phyloP scores from a whole-genome alignment of 53 echinoderm and acorn worm genomes.

The Paelopatides confundens region DNA sequence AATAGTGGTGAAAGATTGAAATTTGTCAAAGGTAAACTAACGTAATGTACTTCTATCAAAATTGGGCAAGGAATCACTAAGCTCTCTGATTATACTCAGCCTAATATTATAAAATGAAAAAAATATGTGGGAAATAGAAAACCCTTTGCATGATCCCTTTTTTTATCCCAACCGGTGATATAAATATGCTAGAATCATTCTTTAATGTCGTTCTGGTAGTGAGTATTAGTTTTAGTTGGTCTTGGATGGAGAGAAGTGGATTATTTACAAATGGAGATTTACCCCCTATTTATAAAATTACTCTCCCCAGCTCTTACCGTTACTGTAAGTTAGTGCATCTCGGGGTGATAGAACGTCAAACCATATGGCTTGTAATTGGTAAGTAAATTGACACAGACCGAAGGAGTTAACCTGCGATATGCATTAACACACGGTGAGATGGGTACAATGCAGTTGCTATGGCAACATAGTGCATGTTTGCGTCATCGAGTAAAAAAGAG shows the following conservation, averaged over 20 bases:
- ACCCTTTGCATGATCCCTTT: too few species aligned
- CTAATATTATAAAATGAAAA: too few species aligned
- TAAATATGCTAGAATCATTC: too few species aligned
- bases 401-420: not conserved
- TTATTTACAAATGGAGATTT: not conserved
- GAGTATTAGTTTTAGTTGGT: too few species aligned
- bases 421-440: not conserved
- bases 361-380: constrained; percentile 15
- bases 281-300: constrained; percentile 23
- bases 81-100: too few species aligned
- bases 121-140: too few species aligned
- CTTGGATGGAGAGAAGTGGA: not conserved
- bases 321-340: constrained; percentile 30
- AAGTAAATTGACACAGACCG: not conserved
- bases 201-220: too few species aligned
- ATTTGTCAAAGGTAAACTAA: too few species aligned
- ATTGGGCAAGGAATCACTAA: too few species aligned
- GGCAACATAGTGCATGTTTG: not conserved
- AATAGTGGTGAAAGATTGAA: too few species aligned
- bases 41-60: too few species aligned
- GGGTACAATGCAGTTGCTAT: not conserved
- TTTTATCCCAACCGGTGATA: too few species aligned
- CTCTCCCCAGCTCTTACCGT: constrained; percentile 39
- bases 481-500: not conserved
- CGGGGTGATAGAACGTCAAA: constrained; percentile 23